Base-by-base conservation (phyloP, 1,140 invertebrate genomes). In the Lepidostoma basale region DNA sequence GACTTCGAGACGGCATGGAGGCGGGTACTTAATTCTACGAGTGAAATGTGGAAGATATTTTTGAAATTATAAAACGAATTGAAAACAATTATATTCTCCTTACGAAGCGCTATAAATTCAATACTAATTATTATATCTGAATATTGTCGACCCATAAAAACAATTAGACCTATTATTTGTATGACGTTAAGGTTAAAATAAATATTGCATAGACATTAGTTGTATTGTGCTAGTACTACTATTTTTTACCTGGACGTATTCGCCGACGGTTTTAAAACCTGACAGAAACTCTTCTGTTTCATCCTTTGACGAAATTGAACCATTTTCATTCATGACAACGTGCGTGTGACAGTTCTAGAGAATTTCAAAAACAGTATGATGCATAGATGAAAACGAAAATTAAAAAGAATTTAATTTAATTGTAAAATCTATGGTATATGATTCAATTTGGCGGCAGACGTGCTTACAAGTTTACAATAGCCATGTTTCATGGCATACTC, bases 261-360 rank as follows among this genome's bases (percentile, higher is more conserved):
- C 59, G 10, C 26, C 42, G 10, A 62, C 42, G 30, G 3, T 62
- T 30, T 30, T 47, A 25, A 40, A 62, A n/a, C 59, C 59, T 5
- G 59, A 42, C 12, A 62, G 26, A 47, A 62, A 62, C 18, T 62
- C 40, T 1, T 62, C 22, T 3, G 16, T 16, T 16, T 62, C 42
- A 3, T 22, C 9, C n/a, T 59, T 26, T n/a, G n/a, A n/a, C 5
- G 9, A n/a, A 23, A n/a, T 42, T 8, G 5, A 40, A n/a, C 39
- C 36, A 25, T 59, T 59, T 59, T 20, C 10, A 6, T 59, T 36
- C 56, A 59, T 49, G 45, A 49, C 45, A 49, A 23, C 45, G 16
- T 45, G 42, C n/a, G 42, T 2, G 45, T 49, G 45, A 40, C 36
- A 40, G n/a, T n/a, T n/a, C n/a, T n/a, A n/a, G n/a, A n/a, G n/a